These are phyloP conservation scores for Drosophila rubida DNA, from an alignment of 2,888 invertebrate species.

Conservation along the genomic window DNA sequence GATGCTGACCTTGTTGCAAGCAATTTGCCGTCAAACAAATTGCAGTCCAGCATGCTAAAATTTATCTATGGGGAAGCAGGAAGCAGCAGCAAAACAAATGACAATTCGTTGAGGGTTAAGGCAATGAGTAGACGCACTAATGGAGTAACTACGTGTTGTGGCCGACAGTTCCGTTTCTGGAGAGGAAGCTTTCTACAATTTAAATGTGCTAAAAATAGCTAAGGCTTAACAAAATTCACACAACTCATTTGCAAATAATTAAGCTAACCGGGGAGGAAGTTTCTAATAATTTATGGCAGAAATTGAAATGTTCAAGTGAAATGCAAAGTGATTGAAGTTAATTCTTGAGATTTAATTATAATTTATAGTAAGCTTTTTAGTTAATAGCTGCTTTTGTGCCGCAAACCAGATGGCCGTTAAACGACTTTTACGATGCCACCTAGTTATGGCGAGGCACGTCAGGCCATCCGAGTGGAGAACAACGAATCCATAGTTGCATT, in stretches of 20 bases:
- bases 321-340: too few species aligned
- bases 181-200: constrained; percentile 23
- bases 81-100: constrained; percentile 44
- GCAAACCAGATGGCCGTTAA: constrained; percentile 5
- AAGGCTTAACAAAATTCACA: not conserved
- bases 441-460: not conserved
- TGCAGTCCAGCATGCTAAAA: constrained; percentile 53
- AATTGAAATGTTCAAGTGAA: too few species aligned
- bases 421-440: not conserved
- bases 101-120: constrained; percentile 63
- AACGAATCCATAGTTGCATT: not conserved
- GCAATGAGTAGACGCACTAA: constrained; percentile 26
- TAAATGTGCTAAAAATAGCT: constrained; percentile 11
- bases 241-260: not conserved
- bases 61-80: constrained; percentile 75
- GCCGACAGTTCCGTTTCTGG: constrained; percentile 20
- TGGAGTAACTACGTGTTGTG: constrained; percentile 19
- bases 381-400: not conserved
- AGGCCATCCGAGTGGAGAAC: not conserved
- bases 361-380: too few species aligned
- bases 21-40: constrained; percentile 37
- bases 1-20: constrained; percentile 58
- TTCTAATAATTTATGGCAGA: not conserved
- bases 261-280: not conserved
- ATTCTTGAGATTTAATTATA: too few species aligned